These are phyloP conservation scores for Muscidifurax raptorellus DNA, from an alignment of 1,140 invertebrate genomes.

Conservation along the genomic window DNA sequence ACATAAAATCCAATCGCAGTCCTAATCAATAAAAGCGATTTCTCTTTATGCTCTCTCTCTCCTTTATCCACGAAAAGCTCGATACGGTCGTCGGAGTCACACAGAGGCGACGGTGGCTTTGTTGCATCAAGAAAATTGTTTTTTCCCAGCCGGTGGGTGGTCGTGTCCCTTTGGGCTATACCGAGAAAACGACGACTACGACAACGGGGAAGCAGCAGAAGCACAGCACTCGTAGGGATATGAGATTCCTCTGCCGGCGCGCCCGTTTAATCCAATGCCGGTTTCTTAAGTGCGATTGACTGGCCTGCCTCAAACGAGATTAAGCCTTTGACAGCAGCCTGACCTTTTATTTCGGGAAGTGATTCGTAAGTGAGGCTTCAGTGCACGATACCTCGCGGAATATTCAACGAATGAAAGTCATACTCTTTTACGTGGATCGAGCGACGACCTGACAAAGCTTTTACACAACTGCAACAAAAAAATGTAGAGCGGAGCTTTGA, in stretches of 20 bases:
- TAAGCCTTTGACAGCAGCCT: not conserved
- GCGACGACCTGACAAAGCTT: no score
- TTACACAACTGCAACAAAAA: no score
- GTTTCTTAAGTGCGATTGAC: constrained; percentile 11
- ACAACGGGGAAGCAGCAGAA: not conserved
- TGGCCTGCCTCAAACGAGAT: constrained; percentile 6
- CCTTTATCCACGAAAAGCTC: constrained; percentile 2
- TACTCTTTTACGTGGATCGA: no score
- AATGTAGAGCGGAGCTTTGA: no score
- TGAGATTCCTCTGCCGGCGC: not conserved
- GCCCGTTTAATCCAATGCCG: not conserved
- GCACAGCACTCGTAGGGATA: not conserved
- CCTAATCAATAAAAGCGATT: constrained; percentile 5
- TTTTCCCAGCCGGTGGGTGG: not conserved
- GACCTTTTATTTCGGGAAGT: not conserved
- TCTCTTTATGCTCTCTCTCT: not conserved
- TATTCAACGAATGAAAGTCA: not conserved
- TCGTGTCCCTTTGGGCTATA: constrained; percentile 1
- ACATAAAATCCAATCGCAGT: not conserved
- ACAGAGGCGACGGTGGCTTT: not conserved
- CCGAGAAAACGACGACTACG: not conserved
- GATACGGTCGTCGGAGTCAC: not conserved
- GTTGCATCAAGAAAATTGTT: constrained; percentile 53
- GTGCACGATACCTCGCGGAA: not conserved
- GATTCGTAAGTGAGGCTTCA: no score